Base-by-base conservation (phyloP, 2,888 invertebrate species). In the Rhimphoctona megacephalus region DNA sequence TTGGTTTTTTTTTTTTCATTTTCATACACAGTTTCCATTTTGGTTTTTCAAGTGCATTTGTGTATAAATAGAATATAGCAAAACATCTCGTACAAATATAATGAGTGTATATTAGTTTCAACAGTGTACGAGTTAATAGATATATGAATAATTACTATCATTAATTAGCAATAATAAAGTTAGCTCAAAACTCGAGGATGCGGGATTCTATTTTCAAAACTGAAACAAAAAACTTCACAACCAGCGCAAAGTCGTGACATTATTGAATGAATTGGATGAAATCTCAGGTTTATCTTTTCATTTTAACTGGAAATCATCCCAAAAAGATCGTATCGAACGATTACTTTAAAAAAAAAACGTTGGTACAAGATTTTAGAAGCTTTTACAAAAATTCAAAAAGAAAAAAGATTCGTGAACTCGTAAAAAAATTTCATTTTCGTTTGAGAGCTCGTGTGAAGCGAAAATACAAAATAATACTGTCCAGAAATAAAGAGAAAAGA, bases 61-160 rank as follows among this genome's bases (percentile, higher is more conserved):
- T 30, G 83, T 84, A 81, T 86, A 85, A 88, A 90, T 90, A 89
- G 82, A 90, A 88, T 88, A 88, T 92, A 92, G 90, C 91, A 91
- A 92, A 92, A 91, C 89, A 79, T 33, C 61, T 88, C 83, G 89
- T 92, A 92, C 78, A 92, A 92, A 92, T 91, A 87, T 91, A 91
- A 91, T 87, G 81, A 54, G n/a, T 81, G 81, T 86, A 88, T 87
- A 85, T 80, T 74, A 81, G 54, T 87, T 78, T 79, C 52, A 72
- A 72, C 84, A 25, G 30, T 36, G 67, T 66, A 74, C 70, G 52
- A 54, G 39, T 80, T 30, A 25, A 66, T 61, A 69, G 57, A 77
- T 46, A 72, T 78, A 43, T 69, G 19, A 61, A 49, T 49, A 73
- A 33, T 64, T 33, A 14, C 14, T 76, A 69, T 66, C 25, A 22